A percentile compares a stretch with the other conserved stretches of the same genome.
These are phyloP conservation scores for fruit fly (Drosophila melanogaster) DNA, from an alignment of 1,140 invertebrate genomes.

Conservation along the genomic window DNA sequence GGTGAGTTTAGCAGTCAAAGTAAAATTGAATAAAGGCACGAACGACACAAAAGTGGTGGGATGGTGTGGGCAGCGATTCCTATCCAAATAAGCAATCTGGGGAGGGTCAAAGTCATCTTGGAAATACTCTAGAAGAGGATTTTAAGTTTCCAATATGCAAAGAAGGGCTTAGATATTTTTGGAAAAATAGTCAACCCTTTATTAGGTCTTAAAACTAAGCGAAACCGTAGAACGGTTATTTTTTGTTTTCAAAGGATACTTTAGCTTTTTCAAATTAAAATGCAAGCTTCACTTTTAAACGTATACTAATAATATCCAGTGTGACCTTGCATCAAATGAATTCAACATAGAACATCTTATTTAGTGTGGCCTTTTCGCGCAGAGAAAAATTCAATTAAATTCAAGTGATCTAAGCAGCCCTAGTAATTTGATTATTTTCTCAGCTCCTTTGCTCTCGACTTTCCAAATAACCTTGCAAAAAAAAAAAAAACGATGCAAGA, in stretches of 20 bases:
- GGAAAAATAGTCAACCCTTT: not conserved
- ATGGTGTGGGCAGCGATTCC: not conserved
- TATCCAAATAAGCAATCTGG: constrained; percentile 34
- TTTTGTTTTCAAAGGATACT: too few relatives aligned
- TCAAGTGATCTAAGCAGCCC: constrained; percentile 1
- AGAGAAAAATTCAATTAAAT: constrained; percentile 6
- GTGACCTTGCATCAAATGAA: not conserved
- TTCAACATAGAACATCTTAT: not conserved
- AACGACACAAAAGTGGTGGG: constrained; percentile 30
- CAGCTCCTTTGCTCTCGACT: not conserved
- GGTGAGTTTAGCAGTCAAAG: constrained; percentile 63
- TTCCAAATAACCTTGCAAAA: constrained; percentile 18
- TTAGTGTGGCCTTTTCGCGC: not conserved
- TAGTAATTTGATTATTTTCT: constrained; percentile 19
- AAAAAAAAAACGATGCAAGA: not conserved
- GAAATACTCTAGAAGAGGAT: constrained; percentile 18
- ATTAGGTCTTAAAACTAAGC: not conserved
- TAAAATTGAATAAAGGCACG: constrained; percentile 79
- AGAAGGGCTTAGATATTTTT: not conserved
- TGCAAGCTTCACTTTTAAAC: too few relatives aligned
- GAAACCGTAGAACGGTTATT: too few relatives aligned
- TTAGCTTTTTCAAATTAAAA: not conserved
- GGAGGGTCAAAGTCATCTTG: constrained; percentile 8
- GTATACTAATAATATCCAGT: not conserved
- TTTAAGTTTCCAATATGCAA: constrained; percentile 11